Base-by-base conservation (phyloP, 1,140 invertebrate species). In the Holcopasites calliopsidis region DNA sequence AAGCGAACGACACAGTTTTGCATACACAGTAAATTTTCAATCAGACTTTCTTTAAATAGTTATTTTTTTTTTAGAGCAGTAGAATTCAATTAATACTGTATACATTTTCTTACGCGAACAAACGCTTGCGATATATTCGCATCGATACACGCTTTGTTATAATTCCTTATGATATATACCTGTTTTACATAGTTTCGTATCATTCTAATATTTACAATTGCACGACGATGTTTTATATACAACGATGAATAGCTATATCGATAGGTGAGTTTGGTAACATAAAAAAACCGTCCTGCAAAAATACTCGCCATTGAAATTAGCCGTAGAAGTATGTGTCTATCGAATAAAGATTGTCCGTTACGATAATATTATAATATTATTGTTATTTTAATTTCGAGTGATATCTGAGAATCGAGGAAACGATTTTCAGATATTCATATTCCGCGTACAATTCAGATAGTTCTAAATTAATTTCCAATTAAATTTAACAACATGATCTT, bases 121-220 rank as follows among this genome's bases (percentile, higher is more conserved):
- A 72, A 50, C 58, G 33, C 40, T 28, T 64, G n/a, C 21, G n/a
- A 44, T 61, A 40, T 28, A 66, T 23, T 74, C 50, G 21, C 18
- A n/a, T n/a, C 16, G 52, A 66, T 55, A 55, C 38, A 42, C 23
- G 50, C 23, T 35, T 42, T 18, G 23, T 54, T 52, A 50, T 35
- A 54, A 21, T 61, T 40, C 40, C 40, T 49, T 33, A 16, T 44
- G 23, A 21, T 8, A 35, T 44, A 47, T 54, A 38, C 62, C n/a
- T n/a, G 40, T 54, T 44, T 47, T 35, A 42, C 35, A 44, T 52
- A 35, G 16, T 33, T 49, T 73, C 7, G 47, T n/a, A 13, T 0
- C 55, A 33, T 26, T 26, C 38, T 73, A 73, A 21, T 73, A 73
- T 66, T 65, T 73, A 73, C 71, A 73, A 35, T 40, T 73, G 52